Base-by-base conservation (phyloP, 2,888 invertebrate species). In the Disparrhopalites patrizii region DNA sequence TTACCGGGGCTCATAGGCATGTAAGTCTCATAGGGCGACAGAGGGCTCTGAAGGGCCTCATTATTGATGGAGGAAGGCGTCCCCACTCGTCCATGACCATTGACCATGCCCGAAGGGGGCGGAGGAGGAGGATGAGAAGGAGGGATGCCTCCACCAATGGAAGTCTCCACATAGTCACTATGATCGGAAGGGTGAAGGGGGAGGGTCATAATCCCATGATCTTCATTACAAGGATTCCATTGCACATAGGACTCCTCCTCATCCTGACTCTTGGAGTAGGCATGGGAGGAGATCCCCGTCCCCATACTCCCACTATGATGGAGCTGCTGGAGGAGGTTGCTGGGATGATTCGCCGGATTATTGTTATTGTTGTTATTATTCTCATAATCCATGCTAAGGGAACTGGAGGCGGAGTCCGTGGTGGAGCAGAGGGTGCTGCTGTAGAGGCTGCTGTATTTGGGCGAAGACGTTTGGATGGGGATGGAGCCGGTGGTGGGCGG, bases 1-100 rank as follows among this genome's bases (percentile, higher is more conserved):
- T 33, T 30, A 76, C 79, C 79, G 58, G 81, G 81, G 76, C 82
- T 83, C 83, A 84, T 84, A 38, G 82, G 81, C 79, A 85, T 82
- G 72, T 84, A 85, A 40, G 76, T 73, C 31, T 77, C 78, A 68
- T 76, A 79, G 0, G 83, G 83, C 69, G 82, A 83, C 38, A 78
- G 75, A 2, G 83, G 83, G 68, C 83, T 83, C 75, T 80, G 81
- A 81, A 83, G 81, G 68, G 50, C 61, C 33, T 33, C 31, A 30
- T 31, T 52, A 31, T 31, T 47, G n/a, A n/a, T n/a, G 13, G 52
- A 51, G 8, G 54, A 43, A 5, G 62, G 54, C 28, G 38, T 54
- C 25, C 54, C 52, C n/a, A n/a, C n/a, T n/a, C n/a, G n/a, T n/a
- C n/a, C n/a, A n/a, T n/a, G n/a, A n/a, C n/a, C n/a, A 62, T 38